Percentiles rank a stretch among this genome's conserved stretches.
Conservation (phyloP, 2,113 vertebrate species). For the Gymnobelideus leadbeateri region DNA sequence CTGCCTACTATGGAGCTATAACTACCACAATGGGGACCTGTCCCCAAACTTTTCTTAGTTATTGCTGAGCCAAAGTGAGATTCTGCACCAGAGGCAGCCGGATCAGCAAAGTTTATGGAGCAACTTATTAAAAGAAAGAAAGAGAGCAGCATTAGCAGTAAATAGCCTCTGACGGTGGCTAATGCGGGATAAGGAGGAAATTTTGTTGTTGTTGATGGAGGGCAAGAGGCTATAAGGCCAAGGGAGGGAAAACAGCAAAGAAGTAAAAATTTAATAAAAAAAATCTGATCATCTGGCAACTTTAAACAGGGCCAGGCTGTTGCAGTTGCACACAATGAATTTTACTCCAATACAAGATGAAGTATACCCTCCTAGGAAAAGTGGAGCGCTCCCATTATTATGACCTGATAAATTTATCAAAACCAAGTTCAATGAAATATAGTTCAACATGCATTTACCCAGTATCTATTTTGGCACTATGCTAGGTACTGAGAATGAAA, state of each 20-base stretch:
- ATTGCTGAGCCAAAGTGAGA: constrained; percentile 27
- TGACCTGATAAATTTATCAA: constrained; percentile 12
- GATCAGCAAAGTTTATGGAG: constrained; percentile 30
- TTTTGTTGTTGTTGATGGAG: constrained; percentile 44
- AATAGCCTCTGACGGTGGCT: background rate
- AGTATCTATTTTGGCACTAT: background rate
- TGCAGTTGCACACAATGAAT: background rate
- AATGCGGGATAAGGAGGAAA: constrained; percentile 13
- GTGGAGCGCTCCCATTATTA: background rate
- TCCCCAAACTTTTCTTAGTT: constrained; percentile 5
- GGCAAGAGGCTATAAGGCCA: constrained; percentile 44
- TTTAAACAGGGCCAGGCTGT: constrained; percentile 6
- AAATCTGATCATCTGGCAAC: constrained; percentile 60
- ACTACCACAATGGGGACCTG: background rate
- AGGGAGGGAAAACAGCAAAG: constrained; percentile 22
- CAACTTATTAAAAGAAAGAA: constrained; percentile 46
- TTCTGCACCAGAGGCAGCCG: background rate
- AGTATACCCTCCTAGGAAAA: background rate
- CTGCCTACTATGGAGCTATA: background rate
- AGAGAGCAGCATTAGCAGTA: background rate
- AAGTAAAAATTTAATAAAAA: constrained; percentile 51
- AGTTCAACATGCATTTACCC: background rate
- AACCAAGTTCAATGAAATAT: background rate
- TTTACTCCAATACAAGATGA: background rate
- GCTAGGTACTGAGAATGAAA: background rate